A percentile compares a stretch with the other conserved stretches of the same genome.
phyloP scores from a whole-genome alignment of 2,797 vertebrate genomes.

The Hypotaenidia okinawae region DNA sequence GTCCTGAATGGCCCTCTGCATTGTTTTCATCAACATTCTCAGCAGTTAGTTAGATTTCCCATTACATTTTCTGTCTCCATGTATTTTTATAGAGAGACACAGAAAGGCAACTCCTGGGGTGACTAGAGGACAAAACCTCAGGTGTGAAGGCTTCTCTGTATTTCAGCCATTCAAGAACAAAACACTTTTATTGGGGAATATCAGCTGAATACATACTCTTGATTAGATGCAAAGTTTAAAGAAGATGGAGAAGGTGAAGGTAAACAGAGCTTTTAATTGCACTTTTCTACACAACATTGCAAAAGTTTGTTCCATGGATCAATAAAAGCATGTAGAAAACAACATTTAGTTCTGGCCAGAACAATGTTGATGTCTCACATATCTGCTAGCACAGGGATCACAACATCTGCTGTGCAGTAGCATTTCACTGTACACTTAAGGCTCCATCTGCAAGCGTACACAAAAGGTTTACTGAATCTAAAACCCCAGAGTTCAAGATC shows the following conservation, averaged over 20 bases:
- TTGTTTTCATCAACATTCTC: neutral
- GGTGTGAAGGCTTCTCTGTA: neutral
- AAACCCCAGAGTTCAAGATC: neutral
- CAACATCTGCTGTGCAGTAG: neutral
- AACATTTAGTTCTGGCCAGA: neutral
- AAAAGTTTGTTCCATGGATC: neutral
- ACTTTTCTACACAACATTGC: neutral
- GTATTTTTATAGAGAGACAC: neutral
- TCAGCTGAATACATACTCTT: neutral
- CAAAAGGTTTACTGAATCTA: neutral
- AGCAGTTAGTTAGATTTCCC: neutral
- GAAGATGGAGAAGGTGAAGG: neutral
- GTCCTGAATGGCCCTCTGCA: neutral
- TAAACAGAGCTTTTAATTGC: neutral
- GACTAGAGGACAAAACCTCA: neutral
- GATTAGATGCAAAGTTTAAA: neutral
- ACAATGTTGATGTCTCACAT: neutral
- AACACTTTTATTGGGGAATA: neutral
- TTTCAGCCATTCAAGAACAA: neutral
- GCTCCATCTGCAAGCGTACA: neutral
- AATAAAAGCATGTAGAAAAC: neutral
- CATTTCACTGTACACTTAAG: neutral
- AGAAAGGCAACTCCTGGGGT: neutral
- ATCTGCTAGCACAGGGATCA: neutral
- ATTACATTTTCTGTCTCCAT: neutral